phyloP scores from a whole-genome alignment of 2,888 invertebrate species.

The Scaptomyza cyrtandrae region DNA sequence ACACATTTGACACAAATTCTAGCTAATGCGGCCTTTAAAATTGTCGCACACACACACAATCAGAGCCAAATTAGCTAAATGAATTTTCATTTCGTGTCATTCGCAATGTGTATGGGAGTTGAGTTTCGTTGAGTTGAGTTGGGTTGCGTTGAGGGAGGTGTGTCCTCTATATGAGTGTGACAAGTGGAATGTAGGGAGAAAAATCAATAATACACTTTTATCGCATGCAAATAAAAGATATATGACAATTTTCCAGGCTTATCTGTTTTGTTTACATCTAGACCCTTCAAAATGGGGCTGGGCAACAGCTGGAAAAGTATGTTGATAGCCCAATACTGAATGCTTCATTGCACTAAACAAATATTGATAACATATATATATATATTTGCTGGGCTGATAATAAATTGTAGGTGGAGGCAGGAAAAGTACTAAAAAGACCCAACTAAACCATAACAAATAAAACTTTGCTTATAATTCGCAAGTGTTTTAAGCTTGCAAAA shows the following conservation, averaged over 20 bases:
- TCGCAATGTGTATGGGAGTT: neutral
- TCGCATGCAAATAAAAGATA: constrained; percentile 64
- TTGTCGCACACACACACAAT: constrained; percentile 7
- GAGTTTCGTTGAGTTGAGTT: too few species aligned
- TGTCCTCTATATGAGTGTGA: constrained; percentile 18
- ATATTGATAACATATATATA: constrained; percentile 18
- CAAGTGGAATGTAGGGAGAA: constrained; percentile 22
- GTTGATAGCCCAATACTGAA: neutral
- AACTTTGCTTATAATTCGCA: neutral
- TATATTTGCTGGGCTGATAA: neutral
- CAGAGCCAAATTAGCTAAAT: constrained; percentile 21
- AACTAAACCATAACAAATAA: neutral
- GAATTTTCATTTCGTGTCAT: constrained; percentile 32
- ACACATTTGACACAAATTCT: constrained; percentile 50
- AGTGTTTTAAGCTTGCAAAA: neutral
- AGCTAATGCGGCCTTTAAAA: constrained; percentile 48
- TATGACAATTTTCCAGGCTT: constrained; percentile 48
- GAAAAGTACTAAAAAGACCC: constrained; percentile 11
- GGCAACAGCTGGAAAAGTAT: neutral
- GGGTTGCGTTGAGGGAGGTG: constrained; percentile 10
- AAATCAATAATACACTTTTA: constrained; percentile 63
- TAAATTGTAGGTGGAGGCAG: neutral
- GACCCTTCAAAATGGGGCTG: neutral
- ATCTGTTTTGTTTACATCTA: constrained; percentile 45
- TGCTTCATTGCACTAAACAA: constrained; percentile 14